These are phyloP conservation scores for Turdus rufiventris DNA, from an alignment of 2,113 vertebrate species.

Conservation along the genomic window DNA sequence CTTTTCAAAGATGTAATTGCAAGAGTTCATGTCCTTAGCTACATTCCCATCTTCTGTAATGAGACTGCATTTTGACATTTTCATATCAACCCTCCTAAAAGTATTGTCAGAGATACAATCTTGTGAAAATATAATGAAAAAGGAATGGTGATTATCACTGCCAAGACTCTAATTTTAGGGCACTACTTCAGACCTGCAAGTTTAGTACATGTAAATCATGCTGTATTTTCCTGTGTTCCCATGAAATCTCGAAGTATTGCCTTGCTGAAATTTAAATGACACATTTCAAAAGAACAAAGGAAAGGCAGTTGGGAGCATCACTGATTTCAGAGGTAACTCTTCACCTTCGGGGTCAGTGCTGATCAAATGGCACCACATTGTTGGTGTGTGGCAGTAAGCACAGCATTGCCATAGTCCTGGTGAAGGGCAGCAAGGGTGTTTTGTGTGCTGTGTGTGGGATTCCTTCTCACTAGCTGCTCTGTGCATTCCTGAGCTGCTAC, in stretches of 20 bases:
- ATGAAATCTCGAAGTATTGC: not conserved
- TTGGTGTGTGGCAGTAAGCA: not conserved
- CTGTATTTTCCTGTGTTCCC: not conserved
- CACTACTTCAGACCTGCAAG: not conserved
- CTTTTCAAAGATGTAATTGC: not conserved
- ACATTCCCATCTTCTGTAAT: not conserved
- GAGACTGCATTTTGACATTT: not conserved
- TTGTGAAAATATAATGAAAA: not conserved
- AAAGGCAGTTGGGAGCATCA: not conserved
- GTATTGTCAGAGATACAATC: not conserved
- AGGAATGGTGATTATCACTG: not conserved
- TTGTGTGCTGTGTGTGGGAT: not conserved
- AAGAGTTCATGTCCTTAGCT: not conserved
- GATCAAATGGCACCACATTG: not conserved
- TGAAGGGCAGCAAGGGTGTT: not conserved
- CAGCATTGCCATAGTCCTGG: not conserved
- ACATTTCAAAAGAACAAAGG: not conserved
- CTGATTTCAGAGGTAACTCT: accelerated
- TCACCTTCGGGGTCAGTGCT: not conserved
- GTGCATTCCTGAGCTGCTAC: not conserved
- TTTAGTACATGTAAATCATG: not conserved
- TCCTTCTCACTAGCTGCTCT: not conserved
- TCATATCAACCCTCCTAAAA: not conserved
- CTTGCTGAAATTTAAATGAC: not conserved
- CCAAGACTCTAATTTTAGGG: not conserved